phyloP scores from a whole-genome alignment of 1,140 invertebrate genomes.

The Chelonus insularis region DNA sequence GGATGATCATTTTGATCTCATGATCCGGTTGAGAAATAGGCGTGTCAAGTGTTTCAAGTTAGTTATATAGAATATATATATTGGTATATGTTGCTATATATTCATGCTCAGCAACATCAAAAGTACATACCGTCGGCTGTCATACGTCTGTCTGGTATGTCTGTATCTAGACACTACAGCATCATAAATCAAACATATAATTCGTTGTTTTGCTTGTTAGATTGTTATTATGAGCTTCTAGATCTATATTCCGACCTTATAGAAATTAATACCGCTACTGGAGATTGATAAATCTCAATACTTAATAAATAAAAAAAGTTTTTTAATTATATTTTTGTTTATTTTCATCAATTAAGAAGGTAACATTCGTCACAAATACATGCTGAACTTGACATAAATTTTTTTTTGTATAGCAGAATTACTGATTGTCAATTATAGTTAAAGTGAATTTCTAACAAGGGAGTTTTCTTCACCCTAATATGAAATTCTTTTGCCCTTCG shows the following conservation, averaged over 20 bases:
- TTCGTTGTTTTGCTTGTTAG: constrained; percentile 48
- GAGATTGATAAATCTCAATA: too few relatives aligned
- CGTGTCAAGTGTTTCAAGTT: constrained; percentile 6
- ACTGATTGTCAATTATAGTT: too few relatives aligned
- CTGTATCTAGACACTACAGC: constrained; percentile 31
- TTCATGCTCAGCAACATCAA: constrained; percentile 33
- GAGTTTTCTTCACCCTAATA: too few relatives aligned
- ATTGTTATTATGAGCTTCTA: constrained; percentile 10
- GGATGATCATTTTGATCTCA: constrained; percentile 6
- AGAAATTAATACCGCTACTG: constrained; percentile 8
- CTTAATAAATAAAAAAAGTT: too few relatives aligned
- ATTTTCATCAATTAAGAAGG: too few relatives aligned
- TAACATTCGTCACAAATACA: too few relatives aligned
- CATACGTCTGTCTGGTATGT: constrained; percentile 34
- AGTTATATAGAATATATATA: too few relatives aligned
- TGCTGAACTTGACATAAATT: too few relatives aligned
- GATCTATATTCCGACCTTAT: constrained; percentile 4
- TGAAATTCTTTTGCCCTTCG: background rate
- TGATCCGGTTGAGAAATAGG: constrained; percentile 14
- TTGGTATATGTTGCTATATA: too few relatives aligned
- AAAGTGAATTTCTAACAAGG: too few relatives aligned
- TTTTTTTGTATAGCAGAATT: too few relatives aligned
- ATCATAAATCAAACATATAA: constrained; percentile 43
- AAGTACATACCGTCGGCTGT: constrained; percentile 35
- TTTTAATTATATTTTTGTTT: too few relatives aligned